phyloP scores from a whole-genome alignment of 2,797 vertebrate species.

The Phoebastria nigripes region DNA sequence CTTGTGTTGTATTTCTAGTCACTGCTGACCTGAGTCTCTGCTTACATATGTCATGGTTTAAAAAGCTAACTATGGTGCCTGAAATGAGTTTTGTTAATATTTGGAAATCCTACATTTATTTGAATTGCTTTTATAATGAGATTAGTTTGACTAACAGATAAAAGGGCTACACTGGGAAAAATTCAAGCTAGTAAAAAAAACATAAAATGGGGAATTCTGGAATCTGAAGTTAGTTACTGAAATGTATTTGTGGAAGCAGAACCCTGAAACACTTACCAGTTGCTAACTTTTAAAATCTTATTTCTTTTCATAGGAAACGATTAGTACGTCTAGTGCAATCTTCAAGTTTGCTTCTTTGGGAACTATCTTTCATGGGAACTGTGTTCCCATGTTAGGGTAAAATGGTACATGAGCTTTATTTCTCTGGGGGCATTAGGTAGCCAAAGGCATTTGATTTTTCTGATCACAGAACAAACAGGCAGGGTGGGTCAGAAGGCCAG shows the following conservation, averaged over 20 bases:
- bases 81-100: background rate
- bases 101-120: background rate
- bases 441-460: background rate
- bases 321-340: background rate
- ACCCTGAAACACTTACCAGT: background rate
- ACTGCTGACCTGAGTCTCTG: background rate
- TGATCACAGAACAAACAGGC: background rate
- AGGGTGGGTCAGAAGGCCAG: background rate
- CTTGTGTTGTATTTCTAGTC: background rate
- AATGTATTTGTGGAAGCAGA: background rate
- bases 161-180: background rate
- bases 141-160: background rate
- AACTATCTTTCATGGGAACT: background rate
- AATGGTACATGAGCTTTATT: background rate
- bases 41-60: background rate
- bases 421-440: rapidly evolving
- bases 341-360: background rate
- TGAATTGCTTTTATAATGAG: background rate
- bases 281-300: background rate
- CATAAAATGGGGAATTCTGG: background rate
- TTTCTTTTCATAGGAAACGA: background rate
- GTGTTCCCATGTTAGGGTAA: background rate
- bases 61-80: background rate
- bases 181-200: background rate
- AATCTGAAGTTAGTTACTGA: background rate